phyloP scores from a whole-genome alignment of 2,888 invertebrate species.

The Euplagia quadripunctaria region DNA sequence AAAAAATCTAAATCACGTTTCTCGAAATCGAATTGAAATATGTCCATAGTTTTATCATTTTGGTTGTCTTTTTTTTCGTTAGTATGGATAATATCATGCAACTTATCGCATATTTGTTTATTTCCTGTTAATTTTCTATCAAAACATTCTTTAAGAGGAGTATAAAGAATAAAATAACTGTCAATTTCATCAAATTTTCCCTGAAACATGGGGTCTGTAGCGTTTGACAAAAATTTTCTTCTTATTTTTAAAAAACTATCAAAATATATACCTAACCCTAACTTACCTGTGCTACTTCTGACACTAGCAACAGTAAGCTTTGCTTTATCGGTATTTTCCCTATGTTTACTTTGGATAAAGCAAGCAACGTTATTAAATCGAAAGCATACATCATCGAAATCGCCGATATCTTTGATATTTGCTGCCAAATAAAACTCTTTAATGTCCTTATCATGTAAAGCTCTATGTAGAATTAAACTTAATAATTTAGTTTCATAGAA shows the following conservation, averaged over 20 bases:
- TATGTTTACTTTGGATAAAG: conserved; percentile 61
- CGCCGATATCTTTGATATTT: conserved; percentile 59
- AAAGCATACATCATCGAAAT: conserved; percentile 60
- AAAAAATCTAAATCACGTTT: conserved; percentile 45
- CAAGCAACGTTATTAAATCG: conserved; percentile 52
- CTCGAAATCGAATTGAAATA: conserved; percentile 55
- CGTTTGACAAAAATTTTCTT: conserved; percentile 46
- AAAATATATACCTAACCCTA: conserved; percentile 56
- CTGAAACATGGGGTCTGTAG: conserved; percentile 54
- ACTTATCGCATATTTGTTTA: conserved; percentile 39
- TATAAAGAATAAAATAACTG: conserved; percentile 58
- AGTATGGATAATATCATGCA: conserved; percentile 53
- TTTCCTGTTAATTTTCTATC: conserved; percentile 35
- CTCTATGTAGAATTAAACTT: conserved; percentile 54
- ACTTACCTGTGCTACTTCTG: conserved; percentile 45
- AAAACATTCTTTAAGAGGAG: conserved; percentile 54
- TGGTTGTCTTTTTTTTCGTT: conserved; percentile 18
- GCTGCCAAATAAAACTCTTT: conserved; percentile 55
- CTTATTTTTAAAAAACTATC: conserved; percentile 60
- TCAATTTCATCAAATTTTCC: conserved; percentile 50
- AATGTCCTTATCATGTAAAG: conserved; percentile 52
- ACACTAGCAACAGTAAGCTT: conserved; percentile 54
- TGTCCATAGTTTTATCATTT: conserved; percentile 14
- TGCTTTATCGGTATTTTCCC: conserved; percentile 53
- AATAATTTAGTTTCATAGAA: conserved; percentile 58